Base-by-base conservation (phyloP, 2,888 invertebrate species). In the Acanthosoma haemorrhoidale region DNA sequence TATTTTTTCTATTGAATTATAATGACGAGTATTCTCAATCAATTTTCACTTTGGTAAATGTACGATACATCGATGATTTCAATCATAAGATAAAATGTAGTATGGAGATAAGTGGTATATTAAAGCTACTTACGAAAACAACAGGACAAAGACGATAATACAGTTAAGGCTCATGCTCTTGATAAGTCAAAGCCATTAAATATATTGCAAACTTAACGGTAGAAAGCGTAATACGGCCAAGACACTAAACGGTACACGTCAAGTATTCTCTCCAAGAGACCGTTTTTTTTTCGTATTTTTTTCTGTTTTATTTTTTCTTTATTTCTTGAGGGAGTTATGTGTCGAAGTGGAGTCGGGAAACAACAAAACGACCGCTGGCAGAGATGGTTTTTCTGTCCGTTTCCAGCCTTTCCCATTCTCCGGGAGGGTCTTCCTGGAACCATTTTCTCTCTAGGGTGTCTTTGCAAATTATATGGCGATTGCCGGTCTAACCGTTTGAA, bases 381-480 rank as follows among this genome's bases (percentile, higher is more conserved):
- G 21, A 9, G 18, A 11, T 13, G 1, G 43, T 51, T 25, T 13
- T 51, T 51, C n/a, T 51, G 1, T 25, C 25, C 25, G n/a, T 21
- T 2, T 9, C 21, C 1, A 4, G 51, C 25, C n/a, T n/a, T n/a
- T n/a, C n/a, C n/a, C n/a, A n/a, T n/a, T n/a, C n/a, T n/a, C n/a
- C n/a, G n/a, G n/a, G 11, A 51, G 2, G 2, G n/a, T 51, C 25
- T 51, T 51, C 51, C 25, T n/a, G 51, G 25, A 51, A 51, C 25
- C 13, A 51, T 51, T 51, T 51, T 25, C 11, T 11, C 11, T 21
- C 2, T 21, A 21, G n/a, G n/a, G n/a, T n/a, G n/a, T n/a, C 25
- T 51, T 51, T 51, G 51, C 25, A 51, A 51, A 51, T 60, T 60
- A 60, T 60, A 60, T 11, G 5, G 21, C 31, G 34, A 60, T 36